Evolutionary conservation across 2,888 invertebrate species (phyloP), one percentile per base, ranked within the genome.

Genomic region (Holacanthella duospinosa): DNA sequence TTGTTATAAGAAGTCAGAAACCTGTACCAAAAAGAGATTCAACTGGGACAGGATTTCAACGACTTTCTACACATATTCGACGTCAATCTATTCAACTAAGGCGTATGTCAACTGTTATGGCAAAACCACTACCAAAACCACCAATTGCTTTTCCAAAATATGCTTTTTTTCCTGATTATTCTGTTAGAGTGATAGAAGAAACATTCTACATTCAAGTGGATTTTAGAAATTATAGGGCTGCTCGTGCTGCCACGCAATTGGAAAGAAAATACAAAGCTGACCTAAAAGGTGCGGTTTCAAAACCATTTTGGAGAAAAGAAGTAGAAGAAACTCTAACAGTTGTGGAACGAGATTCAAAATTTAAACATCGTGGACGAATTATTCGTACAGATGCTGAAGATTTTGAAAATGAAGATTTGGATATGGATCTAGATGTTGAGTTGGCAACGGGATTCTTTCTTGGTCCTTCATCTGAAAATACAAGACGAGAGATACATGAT

Each of bases 91-190:
- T 48, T 48, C 48, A 48, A 21, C 48, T 48, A 9, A 9, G 48
- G 4, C 12, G 48, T 9, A 48, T 48, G 48, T n/a, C 19, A 4
- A 48, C 48, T 48, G 48, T 48, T 21, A 4, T 48, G 19, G 12
- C 48, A 9, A 48, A 48, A 21, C 48, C 48, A 4, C 12, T 48
- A 21, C 48, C 48, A n/a, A 48, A 48, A 48, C 48, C 48, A 4
- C 48, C 48, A n/a, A 48, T 48, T 21, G 48, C 48, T 16, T 48
- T 48, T 21, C 48, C 48, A 48, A 48, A 48, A 48, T 48, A 87
- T 77, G 86, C 88, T 0, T 96, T 94, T 79, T 84, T 88, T 44
- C 94, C 95, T 0, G 95, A 96, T 78, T 96, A 93, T 80, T 86
- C 90, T 0, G 92, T 95, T 9, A 83, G 89, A 4, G 92, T 93